phyloP scores from a whole-genome alignment of 1,140 invertebrate species.

The Monomorium pharaonis region DNA sequence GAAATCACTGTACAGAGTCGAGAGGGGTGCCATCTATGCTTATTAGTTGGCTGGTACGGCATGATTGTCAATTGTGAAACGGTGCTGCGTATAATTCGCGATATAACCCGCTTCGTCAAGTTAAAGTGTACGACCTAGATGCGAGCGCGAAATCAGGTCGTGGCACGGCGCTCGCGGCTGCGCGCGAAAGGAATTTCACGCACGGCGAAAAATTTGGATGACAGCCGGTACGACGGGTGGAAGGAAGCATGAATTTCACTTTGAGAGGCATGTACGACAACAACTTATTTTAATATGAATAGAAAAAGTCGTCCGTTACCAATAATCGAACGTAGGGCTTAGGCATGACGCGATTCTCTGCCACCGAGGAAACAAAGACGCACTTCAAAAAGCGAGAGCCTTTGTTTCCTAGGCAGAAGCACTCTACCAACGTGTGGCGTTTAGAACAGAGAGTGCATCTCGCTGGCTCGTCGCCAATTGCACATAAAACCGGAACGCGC shows the following conservation, averaged over 20 bases:
- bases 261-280: not conserved
- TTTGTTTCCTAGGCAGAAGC: slow-evolving; percentile 12
- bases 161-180: slow-evolving; percentile 59
- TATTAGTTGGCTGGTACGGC: not conserved
- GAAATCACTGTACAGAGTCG: not conserved
- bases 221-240: not conserved
- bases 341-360: not conserved
- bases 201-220: slow-evolving; percentile 61
- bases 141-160: slow-evolving; percentile 64
- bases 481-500: slow-evolving; percentile 32
- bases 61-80: slow-evolving; percentile 28
- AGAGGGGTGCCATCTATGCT: not conserved
- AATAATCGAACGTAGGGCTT: not conserved
- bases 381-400: slow-evolving; percentile 4
- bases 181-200: slow-evolving; percentile 55
- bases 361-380: not conserved
- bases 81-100: not conserved
- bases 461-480: slow-evolving; percentile 52
- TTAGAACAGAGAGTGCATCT: slow-evolving; percentile 32
- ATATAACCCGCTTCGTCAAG: slow-evolving; percentile 38
- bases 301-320: not conserved
- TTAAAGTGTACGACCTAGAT: slow-evolving; percentile 59
- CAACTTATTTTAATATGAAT: not conserved
- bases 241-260: slow-evolving; percentile 25
- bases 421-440: slow-evolving; percentile 11